Percentiles rank a stretch among this genome's conserved stretches.
phyloP scores from a whole-genome alignment of 2,113 vertebrate species.

The Sclerurus mexicanus region DNA sequence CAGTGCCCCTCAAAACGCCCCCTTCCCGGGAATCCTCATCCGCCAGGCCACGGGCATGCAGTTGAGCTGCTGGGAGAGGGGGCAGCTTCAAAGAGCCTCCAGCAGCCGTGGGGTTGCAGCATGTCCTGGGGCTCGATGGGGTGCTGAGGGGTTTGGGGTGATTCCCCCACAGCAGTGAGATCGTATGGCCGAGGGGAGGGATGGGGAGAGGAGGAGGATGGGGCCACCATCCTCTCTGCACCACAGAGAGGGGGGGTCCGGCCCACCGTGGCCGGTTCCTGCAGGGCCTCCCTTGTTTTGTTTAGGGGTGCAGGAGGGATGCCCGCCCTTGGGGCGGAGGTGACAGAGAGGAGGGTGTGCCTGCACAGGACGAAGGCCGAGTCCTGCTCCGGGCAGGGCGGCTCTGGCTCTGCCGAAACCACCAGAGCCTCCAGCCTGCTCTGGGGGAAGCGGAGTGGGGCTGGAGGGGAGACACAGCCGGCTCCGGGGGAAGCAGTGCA shows the following conservation, averaged over 20 bases:
- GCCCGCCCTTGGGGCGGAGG: neutral
- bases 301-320: neutral
- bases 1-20: neutral
- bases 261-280: fast-evolving
- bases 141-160: neutral
- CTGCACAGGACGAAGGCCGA: fast-evolving
- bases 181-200: fast-evolving
- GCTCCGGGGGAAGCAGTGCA: fast-evolving
- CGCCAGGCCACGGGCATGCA: neutral
- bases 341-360: neutral
- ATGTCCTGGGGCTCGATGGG: fast-evolving
- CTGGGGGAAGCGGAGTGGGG: neutral
- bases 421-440: fast-evolving
- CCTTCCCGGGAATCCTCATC: neutral
- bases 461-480: neutral
- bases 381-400: neutral
- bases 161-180: neutral
- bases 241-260: neutral
- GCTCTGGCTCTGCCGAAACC: neutral
- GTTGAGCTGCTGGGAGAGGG: fast-evolving
- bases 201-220: neutral
- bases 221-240: fast-evolving
- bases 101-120: fast-evolving
- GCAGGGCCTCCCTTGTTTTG: neutral
- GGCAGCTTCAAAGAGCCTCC: neutral